Evolutionary conservation across 2,888 invertebrate genomes (phyloP), one percentile per base, ranked within the genome.

Genomic region (Synanthedon vespiformis): DNA sequence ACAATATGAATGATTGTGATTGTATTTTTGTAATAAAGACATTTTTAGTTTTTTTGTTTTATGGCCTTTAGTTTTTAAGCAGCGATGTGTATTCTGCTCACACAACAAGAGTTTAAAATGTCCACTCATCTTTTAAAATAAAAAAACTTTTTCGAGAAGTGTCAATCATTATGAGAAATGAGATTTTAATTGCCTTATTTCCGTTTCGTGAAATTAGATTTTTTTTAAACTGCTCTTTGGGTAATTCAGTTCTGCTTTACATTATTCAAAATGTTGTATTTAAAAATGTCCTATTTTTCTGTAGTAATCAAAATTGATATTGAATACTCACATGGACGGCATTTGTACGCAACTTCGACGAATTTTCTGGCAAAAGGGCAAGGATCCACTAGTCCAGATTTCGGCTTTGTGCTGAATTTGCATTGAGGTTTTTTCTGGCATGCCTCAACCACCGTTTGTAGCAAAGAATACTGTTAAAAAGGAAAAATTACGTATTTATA

Each of bases 331-430:
- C 97, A 93, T 65, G 98, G 98, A 71, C 95, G 91, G 88, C 98
- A 98, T 87, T 97, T 97, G 89, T 95, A 98, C 57, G 95, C 94
- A 58, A 98, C 95, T 87, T 97, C 95, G 58, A 97, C 94, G 85
- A 95, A 97, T 86, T 97, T 98, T 61, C 93, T 90, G 56, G 94
- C 91, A 49, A 91, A 91, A 12, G 97, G 96, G 79, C 98, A 98
- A 0, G 97, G 97, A 84, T 98, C 97, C 52, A 91, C 92, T 22
- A 93, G 91, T 65, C 95, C 95, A 51, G 94, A 93, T 73, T 92
- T 91, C n/a, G 94, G 92, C 60, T 92, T 92, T 47, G 96, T 95
- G 75, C 93, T 92, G 79, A 98, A 93, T 74, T 93, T 93, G 88
- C 98, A 98, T 67, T 93, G 93, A 40, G 94, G 89, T 79, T 95